phyloP scores from a whole-genome alignment of 1,140 invertebrate species.

The Holotrichia oblita region DNA sequence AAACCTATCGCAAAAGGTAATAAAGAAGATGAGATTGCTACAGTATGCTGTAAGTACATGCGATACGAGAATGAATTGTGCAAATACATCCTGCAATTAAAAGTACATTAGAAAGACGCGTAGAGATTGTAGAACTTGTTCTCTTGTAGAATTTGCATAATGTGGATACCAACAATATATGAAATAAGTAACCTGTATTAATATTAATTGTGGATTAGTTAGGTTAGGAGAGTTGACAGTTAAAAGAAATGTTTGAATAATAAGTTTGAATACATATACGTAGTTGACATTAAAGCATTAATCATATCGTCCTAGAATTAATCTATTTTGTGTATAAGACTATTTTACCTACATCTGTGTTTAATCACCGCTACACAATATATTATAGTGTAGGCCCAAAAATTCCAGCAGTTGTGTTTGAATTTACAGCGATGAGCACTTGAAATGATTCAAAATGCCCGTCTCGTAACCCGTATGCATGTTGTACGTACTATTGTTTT shows the following conservation, averaged over 20 bases:
- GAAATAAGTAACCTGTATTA: not conserved
- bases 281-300: no score
- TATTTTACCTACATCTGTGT: no score
- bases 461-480: no score
- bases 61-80: not conserved
- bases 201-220: not conserved
- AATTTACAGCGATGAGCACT: no score
- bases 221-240: not conserved
- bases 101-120: not conserved
- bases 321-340: no score
- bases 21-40: not conserved
- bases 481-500: no score
- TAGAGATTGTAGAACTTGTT: not conserved
- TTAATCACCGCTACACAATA: no score
- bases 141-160: not conserved
- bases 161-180: not conserved
- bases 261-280: no score
- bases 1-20: not conserved
- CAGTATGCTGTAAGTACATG: not conserved
- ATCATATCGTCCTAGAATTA: no score
- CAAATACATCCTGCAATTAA: conserved; percentile 13
- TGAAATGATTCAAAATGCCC: no score
- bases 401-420: no score
- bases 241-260: not conserved
- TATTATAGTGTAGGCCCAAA: no score